phyloP scores from a whole-genome alignment of 2,113 vertebrate species.

The Panthera uncia region DNA sequence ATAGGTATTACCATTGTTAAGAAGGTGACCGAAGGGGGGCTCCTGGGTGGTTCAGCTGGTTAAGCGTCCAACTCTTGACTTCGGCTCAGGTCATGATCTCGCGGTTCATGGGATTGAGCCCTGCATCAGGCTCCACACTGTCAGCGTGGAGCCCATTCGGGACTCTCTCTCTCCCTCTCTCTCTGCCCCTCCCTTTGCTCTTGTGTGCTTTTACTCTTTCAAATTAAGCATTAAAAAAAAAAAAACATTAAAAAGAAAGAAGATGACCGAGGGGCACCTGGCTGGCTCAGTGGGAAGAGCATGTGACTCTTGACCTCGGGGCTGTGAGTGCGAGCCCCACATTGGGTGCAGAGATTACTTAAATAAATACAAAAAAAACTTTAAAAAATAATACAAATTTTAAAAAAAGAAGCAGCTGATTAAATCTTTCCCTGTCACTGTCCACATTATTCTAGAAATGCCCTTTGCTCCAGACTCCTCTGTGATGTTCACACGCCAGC shows the following conservation, averaged over 20 bases:
- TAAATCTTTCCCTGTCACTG: not conserved
- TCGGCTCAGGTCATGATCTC: no score
- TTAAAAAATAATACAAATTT: not conserved
- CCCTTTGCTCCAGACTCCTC: not conserved
- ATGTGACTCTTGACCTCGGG: not conserved
- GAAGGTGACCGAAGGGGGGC: not conserved
- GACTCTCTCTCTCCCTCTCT: no score
- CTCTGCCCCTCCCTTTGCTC: no score
- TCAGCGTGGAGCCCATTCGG: no score
- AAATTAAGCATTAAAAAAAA: no score
- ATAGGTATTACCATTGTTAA: not conserved
- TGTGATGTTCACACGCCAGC: not conserved
- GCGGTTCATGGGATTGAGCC: no score
- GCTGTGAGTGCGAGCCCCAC: not conserved
- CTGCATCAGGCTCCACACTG: no score
- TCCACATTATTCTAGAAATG: not conserved
- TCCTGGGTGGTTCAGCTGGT: no score
- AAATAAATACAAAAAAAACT: not conserved
- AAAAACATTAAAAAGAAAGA: not conserved
- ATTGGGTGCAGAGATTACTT: not conserved
- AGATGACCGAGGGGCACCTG: not conserved
- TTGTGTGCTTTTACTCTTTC: no score
- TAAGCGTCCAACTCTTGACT: no score
- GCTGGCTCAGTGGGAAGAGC: not conserved
- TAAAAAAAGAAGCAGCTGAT: not conserved